A percentile compares a stretch with the other conserved stretches of the same genome.
phyloP scores from a whole-genome alignment of 2,888 invertebrate species.

The Plebejus anna region DNA sequence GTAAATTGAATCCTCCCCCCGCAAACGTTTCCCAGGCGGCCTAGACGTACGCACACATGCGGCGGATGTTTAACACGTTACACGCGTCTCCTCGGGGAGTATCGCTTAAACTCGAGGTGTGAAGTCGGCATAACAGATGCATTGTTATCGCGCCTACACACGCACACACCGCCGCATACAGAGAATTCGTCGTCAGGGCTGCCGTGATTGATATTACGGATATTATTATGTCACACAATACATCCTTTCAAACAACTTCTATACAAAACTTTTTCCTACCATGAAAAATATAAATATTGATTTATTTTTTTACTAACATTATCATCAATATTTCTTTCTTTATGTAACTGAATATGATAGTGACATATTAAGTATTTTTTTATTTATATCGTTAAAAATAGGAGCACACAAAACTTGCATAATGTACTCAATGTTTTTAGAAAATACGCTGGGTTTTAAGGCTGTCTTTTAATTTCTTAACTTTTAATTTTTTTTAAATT shows the following conservation, averaged over 20 bases:
- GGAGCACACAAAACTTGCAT: no score
- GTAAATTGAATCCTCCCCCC: slow-evolving; percentile 37
- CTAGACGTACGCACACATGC: slow-evolving; percentile 34
- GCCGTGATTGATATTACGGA: slow-evolving; percentile 36
- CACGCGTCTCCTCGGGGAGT: slow-evolving; percentile 45
- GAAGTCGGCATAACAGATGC: slow-evolving; percentile 57
- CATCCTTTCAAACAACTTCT: slow-evolving; percentile 10
- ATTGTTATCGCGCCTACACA: slow-evolving; percentile 59
- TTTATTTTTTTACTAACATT: not conserved
- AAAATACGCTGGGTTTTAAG: no score
- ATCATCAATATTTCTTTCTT: not conserved
- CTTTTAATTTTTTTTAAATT: no score
- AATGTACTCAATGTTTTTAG: no score
- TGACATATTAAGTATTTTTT: not conserved
- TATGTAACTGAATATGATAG: not conserved
- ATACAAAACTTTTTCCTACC: not conserved
- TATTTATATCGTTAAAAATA: no score
- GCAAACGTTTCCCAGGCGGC: slow-evolving; percentile 29
- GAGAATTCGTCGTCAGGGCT: slow-evolving; percentile 40
- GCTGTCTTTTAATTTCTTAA: no score
- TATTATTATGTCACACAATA: slow-evolving; percentile 15
- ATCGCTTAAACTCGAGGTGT: slow-evolving; percentile 53
- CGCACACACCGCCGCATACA: slow-evolving; percentile 37
- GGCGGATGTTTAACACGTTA: slow-evolving; percentile 36
- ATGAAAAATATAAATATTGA: not conserved